Percentiles rank a stretch among this genome's conserved stretches.
Evolutionary conservation across 2,888 invertebrate genomes (phyloP).

Genomic region (Eustalomyia histrio): DNA sequence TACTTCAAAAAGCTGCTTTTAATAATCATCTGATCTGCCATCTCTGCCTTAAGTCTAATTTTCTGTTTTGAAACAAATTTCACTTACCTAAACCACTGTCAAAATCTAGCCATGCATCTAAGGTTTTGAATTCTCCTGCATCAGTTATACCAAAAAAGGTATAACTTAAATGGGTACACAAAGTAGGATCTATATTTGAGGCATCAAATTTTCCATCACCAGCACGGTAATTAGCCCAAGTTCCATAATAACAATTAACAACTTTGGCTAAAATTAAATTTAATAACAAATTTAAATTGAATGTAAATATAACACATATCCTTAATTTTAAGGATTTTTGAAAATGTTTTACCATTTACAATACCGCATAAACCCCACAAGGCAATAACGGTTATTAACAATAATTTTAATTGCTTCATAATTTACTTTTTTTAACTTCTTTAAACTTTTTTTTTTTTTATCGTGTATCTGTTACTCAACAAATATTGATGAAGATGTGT

Average conservation of each 20-base stretch:
- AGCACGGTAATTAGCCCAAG: slow-evolving; percentile 69
- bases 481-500: neutral
- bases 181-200: slow-evolving; percentile 67
- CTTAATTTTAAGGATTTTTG: neutral
- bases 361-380: neutral
- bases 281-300: neutral
- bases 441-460: neutral
- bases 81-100: slow-evolving; percentile 31
- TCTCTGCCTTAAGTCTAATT: neutral
- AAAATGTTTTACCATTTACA: neutral
- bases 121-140: slow-evolving; percentile 65
- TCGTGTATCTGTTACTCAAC: neutral
- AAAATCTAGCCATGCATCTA: slow-evolving; percentile 69
- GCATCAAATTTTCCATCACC: slow-evolving; percentile 70
- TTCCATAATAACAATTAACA: slow-evolving; percentile 70
- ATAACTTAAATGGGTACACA: slow-evolving; percentile 73
- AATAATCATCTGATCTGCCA: too few species aligned
- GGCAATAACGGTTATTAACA: slow-evolving; percentile 12
- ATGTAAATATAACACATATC: neutral
- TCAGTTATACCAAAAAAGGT: slow-evolving; percentile 71
- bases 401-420: slow-evolving; percentile 18
- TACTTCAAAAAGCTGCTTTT: neutral
- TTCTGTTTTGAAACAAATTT: slow-evolving; percentile 68
- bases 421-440: neutral
- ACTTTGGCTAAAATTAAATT: slow-evolving; percentile 33